These are phyloP conservation scores for Speoplatyrhinus poulsoni DNA, from an alignment of 2,113 vertebrate species.

Conservation along the genomic window DNA sequence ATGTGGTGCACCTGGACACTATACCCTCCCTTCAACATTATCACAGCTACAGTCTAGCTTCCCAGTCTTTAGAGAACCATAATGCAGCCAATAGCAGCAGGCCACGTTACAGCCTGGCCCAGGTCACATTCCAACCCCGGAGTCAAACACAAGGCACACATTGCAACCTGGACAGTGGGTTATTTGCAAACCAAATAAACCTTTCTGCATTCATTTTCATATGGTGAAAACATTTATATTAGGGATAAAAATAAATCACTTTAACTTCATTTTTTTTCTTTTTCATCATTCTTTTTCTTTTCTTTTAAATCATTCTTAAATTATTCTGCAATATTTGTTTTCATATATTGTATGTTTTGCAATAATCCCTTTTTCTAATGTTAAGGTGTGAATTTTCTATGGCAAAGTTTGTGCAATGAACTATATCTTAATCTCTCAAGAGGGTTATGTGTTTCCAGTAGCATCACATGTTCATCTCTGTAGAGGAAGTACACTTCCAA, in stretches of 20 bases:
- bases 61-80: constrained; percentile 27
- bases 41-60: constrained; percentile 46
- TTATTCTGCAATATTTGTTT: neutral
- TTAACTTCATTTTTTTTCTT: too few species aligned
- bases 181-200: constrained; percentile 72
- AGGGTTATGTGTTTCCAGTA: neutral
- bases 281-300: too few species aligned
- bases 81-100: constrained; percentile 67
- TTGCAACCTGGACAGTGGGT: constrained; percentile 42
- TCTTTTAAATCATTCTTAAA: too few species aligned
- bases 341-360: neutral
- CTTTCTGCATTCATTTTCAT: constrained; percentile 17
- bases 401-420: neutral
- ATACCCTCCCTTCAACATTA: constrained; percentile 28
- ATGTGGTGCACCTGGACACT: constrained; percentile 24
- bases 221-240: neutral
- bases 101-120: constrained; percentile 62
- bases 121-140: constrained; percentile 29
- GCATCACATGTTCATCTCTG: neutral
- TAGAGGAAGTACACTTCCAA: constrained; percentile 1
- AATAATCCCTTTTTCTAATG: neutral
- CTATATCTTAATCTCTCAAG: neutral
- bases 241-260: too few species aligned
- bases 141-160: constrained; percentile 66
- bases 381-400: neutral